phyloP scores from a whole-genome alignment of 2,888 invertebrate genomes.

The Diplazon laetatorius region DNA sequence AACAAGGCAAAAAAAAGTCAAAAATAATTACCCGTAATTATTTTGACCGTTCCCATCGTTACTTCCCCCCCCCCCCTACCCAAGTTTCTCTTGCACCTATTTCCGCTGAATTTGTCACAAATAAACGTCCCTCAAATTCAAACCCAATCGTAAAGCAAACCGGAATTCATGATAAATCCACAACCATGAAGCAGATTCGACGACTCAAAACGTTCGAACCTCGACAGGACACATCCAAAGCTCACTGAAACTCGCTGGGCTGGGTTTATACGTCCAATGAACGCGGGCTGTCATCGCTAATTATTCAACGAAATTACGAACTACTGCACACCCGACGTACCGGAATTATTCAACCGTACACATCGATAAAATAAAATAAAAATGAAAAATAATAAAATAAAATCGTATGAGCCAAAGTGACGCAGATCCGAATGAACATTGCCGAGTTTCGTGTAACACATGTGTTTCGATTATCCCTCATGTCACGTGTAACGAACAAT shows the following conservation, averaged over 20 bases:
- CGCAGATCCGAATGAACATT: too few relatives aligned
- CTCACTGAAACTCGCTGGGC: too few relatives aligned
- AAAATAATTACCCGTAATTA: background rate
- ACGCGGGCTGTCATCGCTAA: background rate
- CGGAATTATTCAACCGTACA: background rate
- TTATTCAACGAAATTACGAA: background rate
- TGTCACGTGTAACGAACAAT: background rate
- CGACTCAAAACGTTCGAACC: background rate
- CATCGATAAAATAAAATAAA: conserved; percentile 5
- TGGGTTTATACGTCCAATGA: background rate
- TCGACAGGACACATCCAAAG: background rate
- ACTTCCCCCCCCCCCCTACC: background rate
- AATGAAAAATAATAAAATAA: too few relatives aligned
- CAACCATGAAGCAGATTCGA: background rate
- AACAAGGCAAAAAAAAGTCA: too few relatives aligned
- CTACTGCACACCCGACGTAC: background rate
- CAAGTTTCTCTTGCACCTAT: too few relatives aligned
- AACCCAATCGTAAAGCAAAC: background rate
- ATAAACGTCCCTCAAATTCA: background rate
- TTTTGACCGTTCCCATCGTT: background rate
- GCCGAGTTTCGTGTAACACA: too few relatives aligned
- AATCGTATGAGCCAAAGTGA: too few relatives aligned
- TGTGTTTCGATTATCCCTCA: background rate
- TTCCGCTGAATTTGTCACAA: too few relatives aligned
- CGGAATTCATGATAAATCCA: background rate